Evolutionary conservation across 2,113 vertebrate genomes (phyloP).

Genomic region (Baryphthengus martii): DNA sequence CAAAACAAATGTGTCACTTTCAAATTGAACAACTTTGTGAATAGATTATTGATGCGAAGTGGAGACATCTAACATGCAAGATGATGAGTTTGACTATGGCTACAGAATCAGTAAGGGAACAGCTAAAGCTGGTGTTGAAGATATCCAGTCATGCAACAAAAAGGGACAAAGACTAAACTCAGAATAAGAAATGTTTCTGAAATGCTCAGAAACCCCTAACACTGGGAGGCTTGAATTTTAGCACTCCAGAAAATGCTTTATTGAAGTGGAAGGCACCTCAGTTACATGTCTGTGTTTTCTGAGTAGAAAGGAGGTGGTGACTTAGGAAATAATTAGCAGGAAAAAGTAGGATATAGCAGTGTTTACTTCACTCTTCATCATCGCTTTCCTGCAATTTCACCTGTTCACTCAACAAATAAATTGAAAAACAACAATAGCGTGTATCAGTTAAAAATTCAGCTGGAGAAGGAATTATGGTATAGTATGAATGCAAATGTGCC

Average conservation of each 20-base stretch:
- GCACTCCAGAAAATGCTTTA: not conserved
- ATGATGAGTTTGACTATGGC: not conserved
- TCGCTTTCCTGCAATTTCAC: not conserved
- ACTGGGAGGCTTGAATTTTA: not conserved
- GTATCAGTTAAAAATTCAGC: not conserved
- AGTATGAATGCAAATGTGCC: not conserved
- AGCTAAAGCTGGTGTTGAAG: conserved; percentile 23
- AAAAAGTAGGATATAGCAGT: not conserved
- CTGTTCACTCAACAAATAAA: not conserved
- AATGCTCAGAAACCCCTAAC: not conserved
- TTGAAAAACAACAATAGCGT: not conserved
- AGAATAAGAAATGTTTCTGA: not conserved
- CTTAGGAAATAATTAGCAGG: not conserved
- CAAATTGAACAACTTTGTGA: conserved; percentile 49
- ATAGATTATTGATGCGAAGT: conserved; percentile 11
- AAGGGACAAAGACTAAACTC: conserved; percentile 15
- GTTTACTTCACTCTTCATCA: not conserved
- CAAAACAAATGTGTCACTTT: conserved; percentile 39
- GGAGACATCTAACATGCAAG: not conserved
- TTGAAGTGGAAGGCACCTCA: not conserved
- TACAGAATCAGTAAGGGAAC: not conserved
- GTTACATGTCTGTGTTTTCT: not conserved
- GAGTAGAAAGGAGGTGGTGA: not conserved
- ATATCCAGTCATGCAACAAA: not conserved
- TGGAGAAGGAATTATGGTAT: not conserved